Evolutionary conservation across 2,797 vertebrate species (phyloP).

Genomic region (Lycodopsis pacificus): DNA sequence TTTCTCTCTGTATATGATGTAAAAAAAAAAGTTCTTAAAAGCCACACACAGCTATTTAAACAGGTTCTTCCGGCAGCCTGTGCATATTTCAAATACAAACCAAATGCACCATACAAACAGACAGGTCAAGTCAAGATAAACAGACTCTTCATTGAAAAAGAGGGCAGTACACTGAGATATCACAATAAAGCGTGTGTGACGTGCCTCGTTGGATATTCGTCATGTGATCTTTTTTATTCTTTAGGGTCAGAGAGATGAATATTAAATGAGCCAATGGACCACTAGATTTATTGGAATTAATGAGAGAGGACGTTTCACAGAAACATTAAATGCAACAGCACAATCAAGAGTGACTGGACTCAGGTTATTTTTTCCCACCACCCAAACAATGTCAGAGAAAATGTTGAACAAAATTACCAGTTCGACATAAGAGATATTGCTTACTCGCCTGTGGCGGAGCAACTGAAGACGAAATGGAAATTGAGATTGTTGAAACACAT

Average conservation of each 20-base stretch:
- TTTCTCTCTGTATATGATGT: background rate
- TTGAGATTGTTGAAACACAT: conserved; percentile 49
- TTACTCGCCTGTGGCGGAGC: conserved; percentile 6
- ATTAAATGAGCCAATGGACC: conserved; percentile 54
- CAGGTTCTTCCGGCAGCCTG: background rate
- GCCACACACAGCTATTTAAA: background rate
- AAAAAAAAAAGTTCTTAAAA: too few species aligned
- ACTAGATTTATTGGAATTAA: conserved; percentile 61
- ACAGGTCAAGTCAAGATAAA: background rate
- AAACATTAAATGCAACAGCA: conserved; percentile 31
- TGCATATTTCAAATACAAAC: background rate
- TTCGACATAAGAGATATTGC: conserved; percentile 18
- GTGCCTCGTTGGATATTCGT: conserved; percentile 39
- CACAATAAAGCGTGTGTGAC: conserved; percentile 25
- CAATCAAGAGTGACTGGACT: conserved; percentile 20
- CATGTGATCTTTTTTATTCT: conserved; percentile 42
- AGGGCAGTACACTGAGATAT: conserved; percentile 20
- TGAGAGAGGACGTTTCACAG: conserved; percentile 26
- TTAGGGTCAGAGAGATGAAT: conserved; percentile 49
- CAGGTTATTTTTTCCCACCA: background rate
- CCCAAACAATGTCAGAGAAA: conserved; percentile 15
- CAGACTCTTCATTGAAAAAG: conserved; percentile 3
- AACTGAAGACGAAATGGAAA: conserved; percentile 21
- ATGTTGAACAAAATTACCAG: conserved; percentile 20
- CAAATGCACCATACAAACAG: background rate